phyloP scores from a whole-genome alignment of 30 jellyfish, hydroid and myxozoan species.

The Chrysaora quinquecirrha region DNA sequence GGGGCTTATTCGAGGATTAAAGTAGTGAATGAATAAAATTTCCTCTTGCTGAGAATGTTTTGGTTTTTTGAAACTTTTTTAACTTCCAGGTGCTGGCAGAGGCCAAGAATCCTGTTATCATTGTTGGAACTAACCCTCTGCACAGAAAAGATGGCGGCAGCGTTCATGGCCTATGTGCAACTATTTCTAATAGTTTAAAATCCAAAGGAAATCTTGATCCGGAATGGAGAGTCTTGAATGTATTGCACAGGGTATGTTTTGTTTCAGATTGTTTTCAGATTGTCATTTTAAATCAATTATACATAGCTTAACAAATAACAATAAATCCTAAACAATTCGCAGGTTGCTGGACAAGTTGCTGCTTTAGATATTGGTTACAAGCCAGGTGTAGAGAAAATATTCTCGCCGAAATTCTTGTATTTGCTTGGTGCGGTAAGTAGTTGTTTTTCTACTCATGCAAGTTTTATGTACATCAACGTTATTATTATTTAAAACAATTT shows the following conservation, averaged over 20 bases:
- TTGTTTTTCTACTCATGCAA: not conserved
- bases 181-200: slow-evolving; percentile 74
- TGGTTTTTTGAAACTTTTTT: too few species aligned
- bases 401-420: slow-evolving; percentile 74
- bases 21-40: too few species aligned
- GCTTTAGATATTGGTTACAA: slow-evolving; percentile 97
- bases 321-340: too few species aligned
- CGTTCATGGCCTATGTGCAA: slow-evolving; percentile 82
- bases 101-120: slow-evolving; percentile 92
- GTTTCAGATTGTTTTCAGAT: not conserved
- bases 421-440: slow-evolving; percentile 87
- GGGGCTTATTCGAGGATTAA: too few species aligned
- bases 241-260: slow-evolving; percentile 82
- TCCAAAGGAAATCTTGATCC: slow-evolving; percentile 73
- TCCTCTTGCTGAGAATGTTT: too few species aligned
- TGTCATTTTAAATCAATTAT: too few species aligned
- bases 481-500: too few species aligned
- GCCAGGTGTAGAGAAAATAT: slow-evolving; percentile 72
- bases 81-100: slow-evolving; percentile 85
- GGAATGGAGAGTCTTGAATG: slow-evolving; percentile 89
- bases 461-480: too few species aligned
- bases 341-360: slow-evolving; percentile 99
- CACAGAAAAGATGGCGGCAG: slow-evolving; percentile 76
- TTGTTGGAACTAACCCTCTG: slow-evolving; percentile 91
- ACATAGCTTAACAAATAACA: too few species aligned